A percentile compares a stretch with the other conserved stretches of the same genome.
Conservation (phyloP, 1,140 invertebrate genomes). For the Nephila pilipes region DNA sequence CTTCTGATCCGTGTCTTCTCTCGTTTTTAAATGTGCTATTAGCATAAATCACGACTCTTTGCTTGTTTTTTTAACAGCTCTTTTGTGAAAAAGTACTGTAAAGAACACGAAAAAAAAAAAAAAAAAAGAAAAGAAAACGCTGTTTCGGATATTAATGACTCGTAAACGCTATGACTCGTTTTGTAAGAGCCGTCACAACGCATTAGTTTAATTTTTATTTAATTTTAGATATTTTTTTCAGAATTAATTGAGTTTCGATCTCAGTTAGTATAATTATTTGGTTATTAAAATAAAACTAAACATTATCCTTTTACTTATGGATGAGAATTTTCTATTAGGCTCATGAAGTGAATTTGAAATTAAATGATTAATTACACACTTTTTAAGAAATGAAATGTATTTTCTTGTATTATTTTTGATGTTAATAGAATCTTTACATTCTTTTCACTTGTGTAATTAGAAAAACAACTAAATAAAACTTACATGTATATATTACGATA, state of each 20-base stretch:
- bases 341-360: neutral
- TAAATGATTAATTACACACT: too few relatives aligned
- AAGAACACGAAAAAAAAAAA: neutral
- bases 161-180: neutral
- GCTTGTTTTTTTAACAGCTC: neutral
- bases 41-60: conserved; percentile 43
- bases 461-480: too few relatives aligned
- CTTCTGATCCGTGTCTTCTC: neutral
- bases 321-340: neutral
- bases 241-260: neutral
- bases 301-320: neutral
- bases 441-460: too few relatives aligned
- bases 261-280: neutral
- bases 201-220: neutral
- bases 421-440: too few relatives aligned
- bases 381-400: too few relatives aligned
- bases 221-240: neutral
- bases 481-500: too few relatives aligned
- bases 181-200: neutral
- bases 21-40: conserved; percentile 22
- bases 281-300: neutral
- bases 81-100: neutral
- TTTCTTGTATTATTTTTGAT: too few relatives aligned
- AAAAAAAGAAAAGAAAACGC: neutral
- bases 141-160: neutral